phyloP scores from a whole-genome alignment of 2,113 vertebrate species.

The human (Homo sapiens) region DNA sequence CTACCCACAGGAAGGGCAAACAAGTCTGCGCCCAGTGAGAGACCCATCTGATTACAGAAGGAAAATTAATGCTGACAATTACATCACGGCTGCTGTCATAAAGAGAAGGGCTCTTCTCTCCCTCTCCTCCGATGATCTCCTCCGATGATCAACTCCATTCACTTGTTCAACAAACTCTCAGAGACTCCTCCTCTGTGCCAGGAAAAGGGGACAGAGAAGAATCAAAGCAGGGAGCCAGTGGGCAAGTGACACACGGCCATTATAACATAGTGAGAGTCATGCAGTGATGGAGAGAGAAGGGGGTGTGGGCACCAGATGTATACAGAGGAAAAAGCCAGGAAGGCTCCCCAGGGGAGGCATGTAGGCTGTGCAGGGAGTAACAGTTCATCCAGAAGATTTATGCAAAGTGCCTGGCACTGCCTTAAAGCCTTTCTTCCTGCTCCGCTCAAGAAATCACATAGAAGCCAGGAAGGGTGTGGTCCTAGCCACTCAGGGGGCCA shows the following conservation, averaged over 20 bases:
- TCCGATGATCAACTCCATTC: neutral
- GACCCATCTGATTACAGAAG: neutral
- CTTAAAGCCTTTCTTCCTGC: neutral
- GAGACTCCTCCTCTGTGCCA: neutral
- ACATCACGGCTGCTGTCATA: fast-evolving
- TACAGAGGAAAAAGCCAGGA: neutral
- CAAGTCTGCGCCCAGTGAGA: neutral
- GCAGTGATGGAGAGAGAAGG: fast-evolving
- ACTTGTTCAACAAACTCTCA: neutral
- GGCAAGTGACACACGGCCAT: neutral
- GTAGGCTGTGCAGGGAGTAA: neutral
- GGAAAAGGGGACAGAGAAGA: neutral
- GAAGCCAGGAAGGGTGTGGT: no score
- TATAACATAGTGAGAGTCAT: neutral
- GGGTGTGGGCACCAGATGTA: neutral
- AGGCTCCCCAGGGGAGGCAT: neutral
- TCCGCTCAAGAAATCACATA: neutral
- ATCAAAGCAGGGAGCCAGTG: neutral
- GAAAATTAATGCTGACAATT: neutral
- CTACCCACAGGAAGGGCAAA: neutral
- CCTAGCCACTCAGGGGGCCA: no score
- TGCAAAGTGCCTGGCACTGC: neutral
- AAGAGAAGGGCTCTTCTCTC: neutral
- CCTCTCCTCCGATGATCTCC: neutral
- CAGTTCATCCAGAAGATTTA: neutral